Base-by-base conservation (phyloP, 2,888 invertebrate genomes). In the Phlogophora meticulosa region DNA sequence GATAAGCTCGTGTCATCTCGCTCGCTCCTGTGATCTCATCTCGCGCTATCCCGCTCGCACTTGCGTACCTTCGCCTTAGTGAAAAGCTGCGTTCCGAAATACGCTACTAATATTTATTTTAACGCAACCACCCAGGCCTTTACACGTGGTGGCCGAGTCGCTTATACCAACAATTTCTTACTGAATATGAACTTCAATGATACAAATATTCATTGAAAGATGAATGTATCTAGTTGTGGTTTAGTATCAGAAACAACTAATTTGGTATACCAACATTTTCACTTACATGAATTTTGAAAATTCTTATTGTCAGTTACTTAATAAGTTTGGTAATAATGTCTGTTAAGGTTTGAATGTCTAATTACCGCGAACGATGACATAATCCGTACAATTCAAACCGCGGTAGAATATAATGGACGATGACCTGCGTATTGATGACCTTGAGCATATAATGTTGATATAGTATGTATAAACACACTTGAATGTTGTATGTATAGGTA, bases 51-150 rank as follows among this genome's bases (percentile, higher is more conserved):
- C 82, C 89, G 80, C 82, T 94, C 90, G 76, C 90, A 87, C 92
- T 83, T 76, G 84, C 81, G 88, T 85, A 85, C 80, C 82, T 86
- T 85, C 85, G 87, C 88, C 87, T 88, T 88, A 89, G 89, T 90
- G 87, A 90, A 93, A 91, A 92, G 90, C 90, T 91, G 92, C 92
- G 93, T 93, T 93, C 92, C 84, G 88, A 92, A 93, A 93, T 93
- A 94, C 94, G 94, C 92, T 94, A 94, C 94, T 94, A 94, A 94
- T 95, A 95, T 95, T 95, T 95, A 95, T 95, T 95, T 95, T 94
- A 95, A 94, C 94, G 91, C 93, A 92, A 87, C 90, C 90, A 89
- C 90, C 91, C 88, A 90, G 89, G 88, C 86, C 80, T 72, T 89
- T 91, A 87, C 95, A 95, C 95, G 95, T 94, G 94, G 92, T 87